phyloP scores from a whole-genome alignment of 23 tunicate species.

The Styela clava region DNA sequence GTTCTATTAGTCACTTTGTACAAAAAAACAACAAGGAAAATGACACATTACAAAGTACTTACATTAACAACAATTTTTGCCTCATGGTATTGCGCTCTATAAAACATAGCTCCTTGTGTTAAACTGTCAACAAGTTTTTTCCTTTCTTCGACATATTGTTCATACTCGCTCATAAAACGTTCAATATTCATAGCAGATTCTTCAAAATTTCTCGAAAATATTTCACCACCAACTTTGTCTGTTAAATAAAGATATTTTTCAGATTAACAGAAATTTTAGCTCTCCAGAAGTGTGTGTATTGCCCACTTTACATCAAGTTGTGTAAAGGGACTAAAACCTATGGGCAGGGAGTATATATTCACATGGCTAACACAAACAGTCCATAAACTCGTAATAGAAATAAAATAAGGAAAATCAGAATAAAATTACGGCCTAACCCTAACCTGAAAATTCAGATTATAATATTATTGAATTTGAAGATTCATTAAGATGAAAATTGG shows the following conservation, averaged over 20 bases:
- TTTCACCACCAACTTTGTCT: conserved; percentile 91
- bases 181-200: conserved; percentile 73
- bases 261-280: not conserved
- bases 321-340: too few relatives aligned
- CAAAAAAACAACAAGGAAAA: not conserved
- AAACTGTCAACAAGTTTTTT: conserved; percentile 56
- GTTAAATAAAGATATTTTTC: too few relatives aligned
- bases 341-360: too few relatives aligned
- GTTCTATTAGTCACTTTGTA: not conserved
- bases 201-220: conserved; percentile 74
- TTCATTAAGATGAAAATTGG: too few relatives aligned
- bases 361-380: too few relatives aligned
- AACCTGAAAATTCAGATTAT: not conserved
- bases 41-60: conserved; percentile 3
- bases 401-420: too few relatives aligned
- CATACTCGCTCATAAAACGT: conserved; percentile 48
- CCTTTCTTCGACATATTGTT: conserved; percentile 57
- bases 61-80: conserved; percentile 90
- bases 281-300: not conserved
- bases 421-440: too few relatives aligned
- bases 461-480: too few relatives aligned
- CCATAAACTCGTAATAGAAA: too few relatives aligned
- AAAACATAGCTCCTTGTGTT: conserved; percentile 71
- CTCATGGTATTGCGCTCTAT: conserved; percentile 88
- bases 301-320: too few relatives aligned